Conservation (phyloP, 2,888 invertebrate genomes). For the Dynastes hyllus region DNA sequence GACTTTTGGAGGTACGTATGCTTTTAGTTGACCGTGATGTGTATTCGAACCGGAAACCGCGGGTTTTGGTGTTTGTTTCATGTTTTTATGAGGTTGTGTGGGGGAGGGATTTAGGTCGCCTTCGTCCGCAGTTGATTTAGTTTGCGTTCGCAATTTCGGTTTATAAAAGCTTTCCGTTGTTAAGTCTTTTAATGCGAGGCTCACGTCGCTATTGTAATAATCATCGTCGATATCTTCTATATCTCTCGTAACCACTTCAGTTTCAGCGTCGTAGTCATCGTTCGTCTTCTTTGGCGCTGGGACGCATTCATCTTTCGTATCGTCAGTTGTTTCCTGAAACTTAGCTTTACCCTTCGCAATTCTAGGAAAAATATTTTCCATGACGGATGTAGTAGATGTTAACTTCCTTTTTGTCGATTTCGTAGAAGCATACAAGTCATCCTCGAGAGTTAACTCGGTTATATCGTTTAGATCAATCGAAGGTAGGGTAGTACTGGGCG, state of each 20-base stretch:
- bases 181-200: not conserved
- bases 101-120: not conserved
- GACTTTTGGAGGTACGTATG: not conserved
- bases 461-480: slow-evolving; percentile 10
- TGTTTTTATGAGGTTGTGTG: not conserved
- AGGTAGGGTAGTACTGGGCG: not conserved
- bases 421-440: not conserved
- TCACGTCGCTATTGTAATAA: slow-evolving; percentile 24
- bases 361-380: slow-evolving; percentile 23
- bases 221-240: slow-evolving; percentile 39
- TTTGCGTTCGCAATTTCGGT: slow-evolving; percentile 17
- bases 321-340: slow-evolving; percentile 15
- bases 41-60: not conserved
- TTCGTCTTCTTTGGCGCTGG: not conserved
- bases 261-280: slow-evolving; percentile 22
- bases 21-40: not conserved
- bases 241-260: slow-evolving; percentile 7
- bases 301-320: slow-evolving; percentile 38
- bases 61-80: not conserved
- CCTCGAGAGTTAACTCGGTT: slow-evolving; percentile 7
- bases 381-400: slow-evolving; percentile 35
- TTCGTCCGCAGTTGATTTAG: not conserved
- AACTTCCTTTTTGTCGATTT: not conserved
- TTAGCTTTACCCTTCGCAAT: slow-evolving; percentile 7
- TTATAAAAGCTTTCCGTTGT: slow-evolving; percentile 30